Evolutionary conservation across 23 tunicate species (phyloP), one percentile per base, ranked within the genome.

Genomic region (Clavelina lepadiformis): DNA sequence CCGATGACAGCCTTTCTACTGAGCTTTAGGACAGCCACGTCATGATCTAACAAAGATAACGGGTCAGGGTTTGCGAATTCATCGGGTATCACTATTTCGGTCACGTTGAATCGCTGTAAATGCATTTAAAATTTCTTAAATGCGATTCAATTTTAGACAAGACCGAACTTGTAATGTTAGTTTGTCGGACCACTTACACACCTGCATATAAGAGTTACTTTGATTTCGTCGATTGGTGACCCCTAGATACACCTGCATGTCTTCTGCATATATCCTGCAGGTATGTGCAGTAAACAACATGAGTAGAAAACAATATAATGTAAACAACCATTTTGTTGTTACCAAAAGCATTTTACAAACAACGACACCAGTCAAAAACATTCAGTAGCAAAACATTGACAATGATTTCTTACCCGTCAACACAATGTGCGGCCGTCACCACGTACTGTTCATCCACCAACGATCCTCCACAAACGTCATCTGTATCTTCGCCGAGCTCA

Each of bases 401-500:
- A 41, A 41, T 8, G 15, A 8, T 15, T 8, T 11, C 76, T 55
- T 15, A 71, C 76, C 0, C 13, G 7, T 24, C 27, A 11, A 58
- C 44, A 55, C 89, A 82, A 29, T 82, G 89, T 15, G 89, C 79
- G 5, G 89, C 89, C 1, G 89, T 82, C 7, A 82, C 79, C 2
- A 82, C 80, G 1, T 78, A 74, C 22, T 70, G 67, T 22, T 57
- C 61, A 3, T 58, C 58, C 26, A 82, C 79, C 24, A 82, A 50
- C n/a, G 76, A 74, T 65, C 89, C 89, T 55, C 89, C 89, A 65
- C 89, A 82, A 65, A 80, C 63, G 50, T 63, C 24, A 5, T 63
- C 8, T 37, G 13, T 33, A 58, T 22, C n/a, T n/a, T 53, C 64
- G 4, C 28, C 25, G 3, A 58, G 6, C 31, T 38, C 65, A 26